Conservation (phyloP, 1,140 invertebrate species). For the Conus ventricosus region DNA sequence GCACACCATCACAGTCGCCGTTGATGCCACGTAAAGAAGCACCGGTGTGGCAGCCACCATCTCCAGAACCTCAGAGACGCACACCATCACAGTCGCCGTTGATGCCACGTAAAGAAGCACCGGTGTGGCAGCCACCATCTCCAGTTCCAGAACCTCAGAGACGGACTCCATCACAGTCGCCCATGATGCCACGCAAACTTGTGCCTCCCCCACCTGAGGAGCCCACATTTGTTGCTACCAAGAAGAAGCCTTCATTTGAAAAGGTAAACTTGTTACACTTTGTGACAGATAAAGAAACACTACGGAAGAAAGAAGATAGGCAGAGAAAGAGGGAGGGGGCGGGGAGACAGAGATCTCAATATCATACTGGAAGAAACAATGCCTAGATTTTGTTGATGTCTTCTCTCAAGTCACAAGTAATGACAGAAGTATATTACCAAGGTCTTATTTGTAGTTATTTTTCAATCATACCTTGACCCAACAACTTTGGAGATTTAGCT, state of each 20-base stretch:
- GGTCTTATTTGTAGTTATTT: too few relatives aligned
- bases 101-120: conserved; percentile 5
- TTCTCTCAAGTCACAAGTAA: too few relatives aligned
- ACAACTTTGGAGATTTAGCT: too few relatives aligned
- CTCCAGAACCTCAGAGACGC: conserved; percentile 26
- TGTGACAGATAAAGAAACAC: not conserved
- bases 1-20: conserved; percentile 2
- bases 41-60: conserved; percentile 53
- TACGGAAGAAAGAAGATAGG: not conserved
- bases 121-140: conserved; percentile 40
- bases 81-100: conserved; percentile 20
- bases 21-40: conserved; percentile 54
- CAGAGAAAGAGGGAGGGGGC: not conserved
- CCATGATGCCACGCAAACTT: conserved; percentile 7
- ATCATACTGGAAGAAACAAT: too few relatives aligned
- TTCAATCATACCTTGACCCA: too few relatives aligned
- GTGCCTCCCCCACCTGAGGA: conserved; percentile 4
- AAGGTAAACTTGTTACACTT: conserved; percentile 44
- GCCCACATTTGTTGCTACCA: conserved; percentile 41
- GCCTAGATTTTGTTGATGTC: too few relatives aligned
- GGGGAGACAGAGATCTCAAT: not conserved
- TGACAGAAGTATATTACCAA: too few relatives aligned
- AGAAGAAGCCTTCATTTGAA: conserved; percentile 61
- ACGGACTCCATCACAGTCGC: conserved; percentile 22
- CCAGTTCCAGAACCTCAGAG: conserved; percentile 22